Evolutionary conservation across 2,113 vertebrate genomes (phyloP), one percentile per base, ranked within the genome.

Genomic region (Gasterosteus nipponicus): DNA sequence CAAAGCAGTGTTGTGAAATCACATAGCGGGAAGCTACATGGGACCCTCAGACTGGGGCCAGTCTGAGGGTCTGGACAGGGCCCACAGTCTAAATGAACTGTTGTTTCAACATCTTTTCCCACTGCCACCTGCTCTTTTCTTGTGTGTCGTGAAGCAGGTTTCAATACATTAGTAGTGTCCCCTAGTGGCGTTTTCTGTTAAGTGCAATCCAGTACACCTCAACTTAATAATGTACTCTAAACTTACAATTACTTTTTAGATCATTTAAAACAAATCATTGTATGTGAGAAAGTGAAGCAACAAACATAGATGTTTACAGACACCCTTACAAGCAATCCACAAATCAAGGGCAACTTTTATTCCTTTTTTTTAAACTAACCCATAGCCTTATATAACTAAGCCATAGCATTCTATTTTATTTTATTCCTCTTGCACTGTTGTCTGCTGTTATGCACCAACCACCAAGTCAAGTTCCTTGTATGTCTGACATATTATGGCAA

Each of bases 181-280:
- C 84, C 92, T 89, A 77, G 87, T 89, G 92, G 83, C 18, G 6
- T 10, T 19, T 73, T 77, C 10, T 66, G 39, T 3, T 14, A 18
- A 35, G 10, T 83, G 73, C 79, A 73, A 33, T 19, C 6, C 38
- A 22, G n/a, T 35, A 42, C 0, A 56, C 11, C 42, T 49, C 11
- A 38, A 29, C 8, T 19, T 10, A n/a, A 59, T 22, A 35, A 60
- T 14, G 3, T 6, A 42, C 22, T 33, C 35, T 54, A 22, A 26
- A 12, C n/a, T 5, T 54, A 12, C n/a, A 53, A 53, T 31, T 16
- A 57, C 29, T 8, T 16, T 29, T 14, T 57, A 7, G 5, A 31
- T 22, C 54, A 31, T 56, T 56, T 56, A 57, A 5, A 57, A 18
- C 2, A 56, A 29, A 11, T 56, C 3, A 49, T 49, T 9, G 19